These are phyloP conservation scores for Solenopsis invicta DNA, from an alignment of 1,140 invertebrate genomes.

Conservation along the genomic window DNA sequence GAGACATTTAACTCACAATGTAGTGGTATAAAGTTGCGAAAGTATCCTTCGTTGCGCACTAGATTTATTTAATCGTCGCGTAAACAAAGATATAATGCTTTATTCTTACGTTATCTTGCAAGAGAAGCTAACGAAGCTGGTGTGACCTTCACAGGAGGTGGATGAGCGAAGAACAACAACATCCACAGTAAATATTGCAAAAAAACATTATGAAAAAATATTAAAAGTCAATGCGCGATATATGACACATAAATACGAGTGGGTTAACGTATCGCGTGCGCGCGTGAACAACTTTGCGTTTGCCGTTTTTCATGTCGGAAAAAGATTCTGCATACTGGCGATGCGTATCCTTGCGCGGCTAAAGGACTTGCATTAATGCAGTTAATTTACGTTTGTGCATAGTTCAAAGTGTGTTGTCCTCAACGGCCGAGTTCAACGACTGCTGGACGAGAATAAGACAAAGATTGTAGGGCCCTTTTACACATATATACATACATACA, in stretches of 20 bases:
- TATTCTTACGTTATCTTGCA: conserved; percentile 48
- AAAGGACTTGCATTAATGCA: conserved; percentile 63
- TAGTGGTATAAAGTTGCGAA: neutral
- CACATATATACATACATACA: neutral
- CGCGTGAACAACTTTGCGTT: neutral
- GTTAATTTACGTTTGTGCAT: conserved; percentile 69
- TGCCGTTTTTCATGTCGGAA: neutral
- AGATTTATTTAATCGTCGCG: conserved; percentile 3
- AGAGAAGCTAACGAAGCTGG: conserved; percentile 33
- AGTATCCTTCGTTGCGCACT: neutral
- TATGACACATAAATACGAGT: neutral
- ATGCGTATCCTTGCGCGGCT: conserved; percentile 38
- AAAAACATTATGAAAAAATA: conserved; percentile 8
- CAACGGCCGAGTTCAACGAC: conserved; percentile 80
- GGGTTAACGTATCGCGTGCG: neutral
- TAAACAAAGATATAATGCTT: conserved; percentile 51
- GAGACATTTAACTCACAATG: neutral
- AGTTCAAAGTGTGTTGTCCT: conserved; percentile 80
- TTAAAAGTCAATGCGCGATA: neutral
- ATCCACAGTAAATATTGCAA: conserved; percentile 18
- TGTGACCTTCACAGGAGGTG: conserved; percentile 37
- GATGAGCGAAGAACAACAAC: conserved; percentile 45
- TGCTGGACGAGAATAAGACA: conserved; percentile 75
- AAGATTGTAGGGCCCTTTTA: conserved; percentile 45
- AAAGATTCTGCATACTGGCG: neutral